Evolutionary conservation across 2,888 invertebrate species (phyloP), one percentile per base, ranked within the genome.

Genomic region (Nemurella pictetii): DNA sequence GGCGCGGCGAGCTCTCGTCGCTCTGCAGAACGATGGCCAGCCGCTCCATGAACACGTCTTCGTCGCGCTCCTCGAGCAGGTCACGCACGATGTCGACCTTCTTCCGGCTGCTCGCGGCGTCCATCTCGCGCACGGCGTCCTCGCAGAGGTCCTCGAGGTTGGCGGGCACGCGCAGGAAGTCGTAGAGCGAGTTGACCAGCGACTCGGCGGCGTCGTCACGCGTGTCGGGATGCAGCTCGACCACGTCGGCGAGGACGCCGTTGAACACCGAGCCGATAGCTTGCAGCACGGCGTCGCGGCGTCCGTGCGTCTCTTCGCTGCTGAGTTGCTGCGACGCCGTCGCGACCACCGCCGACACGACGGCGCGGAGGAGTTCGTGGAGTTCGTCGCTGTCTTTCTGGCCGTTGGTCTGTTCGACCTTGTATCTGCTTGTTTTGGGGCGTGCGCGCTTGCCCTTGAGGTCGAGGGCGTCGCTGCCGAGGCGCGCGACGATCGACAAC

Each of bases 41-140:
- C 88, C 93, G 93, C 85, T 94, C 94, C 83, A 94, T 91, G 0
- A 94, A 91, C 25, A 93, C 92, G 86, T 93, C 92, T 88, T 92
- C 91, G 25, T 92, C 91, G 35, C 92, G 91, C 77, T 86, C 85
- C 15, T 81, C 83, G 7, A 86, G 73, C 28, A 85, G 35, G 29
- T 86, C 84, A 12, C 92, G 93, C 0, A 95, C 90, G 55, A 94
- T 91, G 87, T 94, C 93, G 3, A 94, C 91, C 90, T 95, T 94
- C 25, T 93, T 93, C 26, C 72, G 3, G 12, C 32, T 28, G 7
- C 74, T 55, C 15, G 29, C 73, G 3, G 83, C 83, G 20, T 83
- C n/a, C 28, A 77, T 35, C 35, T 83, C 15, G n/a, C 32, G 32
- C 2, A 83, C 72, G n/a, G 85, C 84, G 72, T 83, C 78, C 27